These are phyloP conservation scores for Sphaerophoria rueppellii DNA, from an alignment of 2,888 invertebrate species.

Conservation along the genomic window DNA sequence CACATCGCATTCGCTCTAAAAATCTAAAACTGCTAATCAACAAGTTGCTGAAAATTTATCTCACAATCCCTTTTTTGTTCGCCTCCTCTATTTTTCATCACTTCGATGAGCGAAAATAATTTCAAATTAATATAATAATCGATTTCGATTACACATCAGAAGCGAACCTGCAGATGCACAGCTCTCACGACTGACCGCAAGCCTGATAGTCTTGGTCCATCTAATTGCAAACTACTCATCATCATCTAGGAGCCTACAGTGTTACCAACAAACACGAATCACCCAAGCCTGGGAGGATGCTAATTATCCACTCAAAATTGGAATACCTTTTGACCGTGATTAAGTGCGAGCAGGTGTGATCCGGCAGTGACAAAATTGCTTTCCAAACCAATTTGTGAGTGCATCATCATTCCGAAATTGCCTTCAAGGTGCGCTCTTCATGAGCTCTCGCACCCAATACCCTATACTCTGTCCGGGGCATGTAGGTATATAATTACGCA, in stretches of 20 bases:
- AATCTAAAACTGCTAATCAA: too few relatives aligned
- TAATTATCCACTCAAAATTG: slow-evolving; percentile 67
- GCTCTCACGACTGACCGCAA: slow-evolving; percentile 58
- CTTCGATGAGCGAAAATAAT: background rate
- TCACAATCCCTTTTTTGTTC: background rate
- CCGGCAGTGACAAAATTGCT: slow-evolving; percentile 72
- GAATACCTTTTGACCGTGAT: slow-evolving; percentile 57
- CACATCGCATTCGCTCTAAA: too few relatives aligned
- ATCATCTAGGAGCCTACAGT: slow-evolving; percentile 48
- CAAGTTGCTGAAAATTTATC: too few relatives aligned
- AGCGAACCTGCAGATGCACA: slow-evolving; percentile 49
- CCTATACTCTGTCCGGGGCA: too few relatives aligned
- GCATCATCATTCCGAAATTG: slow-evolving; percentile 25
- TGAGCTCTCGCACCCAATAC: slow-evolving; percentile 14
- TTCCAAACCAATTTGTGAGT: slow-evolving; percentile 65
- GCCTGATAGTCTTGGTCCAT: slow-evolving; percentile 22
- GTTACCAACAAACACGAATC: background rate
- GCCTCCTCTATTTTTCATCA: slow-evolving; percentile 37
- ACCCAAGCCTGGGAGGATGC: slow-evolving; percentile 49
- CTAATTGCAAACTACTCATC: slow-evolving; percentile 61
- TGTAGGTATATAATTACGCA: slow-evolving; percentile 60
- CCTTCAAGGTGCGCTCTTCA: slow-evolving; percentile 45
- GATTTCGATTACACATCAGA: slow-evolving; percentile 44
- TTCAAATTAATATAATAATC: slow-evolving; percentile 56
- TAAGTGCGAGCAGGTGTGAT: slow-evolving; percentile 73